Conservation (phyloP, 2,797 vertebrate genomes). For the Syndactyla subalaris region DNA sequence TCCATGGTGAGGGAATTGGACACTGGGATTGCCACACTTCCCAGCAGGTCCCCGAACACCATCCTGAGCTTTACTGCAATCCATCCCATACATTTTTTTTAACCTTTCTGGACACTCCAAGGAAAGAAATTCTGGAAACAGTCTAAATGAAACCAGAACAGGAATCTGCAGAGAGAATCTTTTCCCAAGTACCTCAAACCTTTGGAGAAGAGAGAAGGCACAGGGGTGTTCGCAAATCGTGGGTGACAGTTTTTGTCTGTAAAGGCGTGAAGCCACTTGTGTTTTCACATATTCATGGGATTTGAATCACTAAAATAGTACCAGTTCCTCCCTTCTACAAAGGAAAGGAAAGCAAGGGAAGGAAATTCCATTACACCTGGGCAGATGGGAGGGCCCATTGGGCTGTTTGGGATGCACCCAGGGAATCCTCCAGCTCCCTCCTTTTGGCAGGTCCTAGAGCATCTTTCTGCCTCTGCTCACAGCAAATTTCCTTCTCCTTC, state of each 20-base stretch:
- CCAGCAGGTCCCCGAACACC: neutral
- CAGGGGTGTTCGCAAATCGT: accelerated
- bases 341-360: neutral
- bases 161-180: neutral
- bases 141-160: accelerated
- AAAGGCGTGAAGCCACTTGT: neutral
- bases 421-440: neutral
- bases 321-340: neutral
- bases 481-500: neutral
- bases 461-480: neutral
- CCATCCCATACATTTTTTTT: neutral
- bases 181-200: neutral
- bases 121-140: neutral
- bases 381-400: neutral
- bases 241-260: neutral
- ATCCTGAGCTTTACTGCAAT: neutral
- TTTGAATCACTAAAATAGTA: neutral
- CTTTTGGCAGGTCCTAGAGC: neutral
- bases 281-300: neutral
- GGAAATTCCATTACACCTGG: neutral
- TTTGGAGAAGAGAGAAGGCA: neutral
- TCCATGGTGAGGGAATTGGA: neutral
- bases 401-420: neutral
- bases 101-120: neutral
- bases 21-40: neutral